phyloP scores from a whole-genome alignment of 2,888 invertebrate genomes.

The Cerastoderma edule region DNA sequence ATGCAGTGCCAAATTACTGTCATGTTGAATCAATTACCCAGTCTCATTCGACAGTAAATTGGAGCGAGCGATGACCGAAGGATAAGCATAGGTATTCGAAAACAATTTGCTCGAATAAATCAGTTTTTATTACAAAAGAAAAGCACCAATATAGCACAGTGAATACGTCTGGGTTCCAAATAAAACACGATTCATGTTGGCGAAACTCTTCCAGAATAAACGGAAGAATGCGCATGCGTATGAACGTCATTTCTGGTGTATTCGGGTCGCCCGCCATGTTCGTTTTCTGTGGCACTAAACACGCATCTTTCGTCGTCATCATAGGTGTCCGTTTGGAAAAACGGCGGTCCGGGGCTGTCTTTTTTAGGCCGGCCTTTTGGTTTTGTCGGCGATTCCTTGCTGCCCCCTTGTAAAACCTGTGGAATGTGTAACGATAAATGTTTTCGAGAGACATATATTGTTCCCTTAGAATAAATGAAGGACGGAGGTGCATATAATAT shows the following conservation, averaged over 20 bases:
- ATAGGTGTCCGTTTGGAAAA: background rate
- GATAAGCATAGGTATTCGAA: no score
- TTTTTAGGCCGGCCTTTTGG: slow-evolving; percentile 84
- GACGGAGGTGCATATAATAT: background rate
- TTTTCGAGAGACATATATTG: no score
- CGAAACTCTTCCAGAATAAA: background rate
- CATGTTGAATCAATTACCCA: no score
- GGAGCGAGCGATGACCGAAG: no score
- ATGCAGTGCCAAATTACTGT: no score
- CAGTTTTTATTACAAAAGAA: background rate
- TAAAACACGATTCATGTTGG: background rate
- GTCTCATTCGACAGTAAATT: no score
- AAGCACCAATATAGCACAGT: background rate
- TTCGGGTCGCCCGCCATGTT: background rate
- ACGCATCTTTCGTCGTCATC: background rate
- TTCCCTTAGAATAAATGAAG: background rate
- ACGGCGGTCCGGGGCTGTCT: slow-evolving; percentile 29
- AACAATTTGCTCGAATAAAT: background rate
- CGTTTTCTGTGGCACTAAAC: background rate
- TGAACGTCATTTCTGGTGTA: slow-evolving; percentile 11
- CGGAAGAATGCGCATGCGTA: background rate
- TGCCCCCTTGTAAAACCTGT: slow-evolving; percentile 82
- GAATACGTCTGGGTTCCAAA: background rate
- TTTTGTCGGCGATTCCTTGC: slow-evolving; percentile 82
- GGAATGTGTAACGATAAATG: background rate